Percentiles rank a stretch among this genome's conserved stretches.
phyloP scores from a whole-genome alignment of 2,113 vertebrate genomes.

The Zootoca vivipara region DNA sequence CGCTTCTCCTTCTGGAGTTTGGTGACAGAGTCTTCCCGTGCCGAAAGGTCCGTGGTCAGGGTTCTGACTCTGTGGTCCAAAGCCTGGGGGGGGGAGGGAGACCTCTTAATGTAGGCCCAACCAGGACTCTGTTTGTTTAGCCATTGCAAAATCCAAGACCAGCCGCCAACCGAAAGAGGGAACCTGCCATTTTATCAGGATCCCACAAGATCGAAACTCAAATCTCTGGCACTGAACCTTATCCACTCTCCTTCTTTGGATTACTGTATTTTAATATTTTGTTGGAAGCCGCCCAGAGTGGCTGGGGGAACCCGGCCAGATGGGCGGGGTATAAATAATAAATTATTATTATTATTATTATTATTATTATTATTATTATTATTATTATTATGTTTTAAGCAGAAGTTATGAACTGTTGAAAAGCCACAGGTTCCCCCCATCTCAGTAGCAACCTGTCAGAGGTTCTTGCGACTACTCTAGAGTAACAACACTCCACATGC shows the following conservation, averaged over 20 bases:
- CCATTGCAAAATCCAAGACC: neutral
- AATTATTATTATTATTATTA: too few relatives aligned
- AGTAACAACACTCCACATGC: too few relatives aligned
- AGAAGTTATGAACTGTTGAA: too few relatives aligned
- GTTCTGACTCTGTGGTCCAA: slow-evolving; percentile 56
- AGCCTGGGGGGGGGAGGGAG: slow-evolving; percentile 48
- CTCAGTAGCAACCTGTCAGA: neutral
- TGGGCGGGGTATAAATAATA: too few relatives aligned
- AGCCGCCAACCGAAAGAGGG: neutral
- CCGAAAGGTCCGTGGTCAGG: slow-evolving; percentile 55
- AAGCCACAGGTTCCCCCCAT: neutral
- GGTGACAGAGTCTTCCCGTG: slow-evolving; percentile 55
- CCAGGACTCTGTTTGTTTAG: neutral
- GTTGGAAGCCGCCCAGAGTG: too few relatives aligned
- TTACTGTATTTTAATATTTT: too few relatives aligned
- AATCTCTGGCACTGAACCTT: too few relatives aligned
- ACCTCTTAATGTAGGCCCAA: neutral
- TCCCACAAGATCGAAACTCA: neutral
- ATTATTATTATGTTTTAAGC: too few relatives aligned
- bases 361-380: too few relatives aligned
- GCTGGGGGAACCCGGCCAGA: too few relatives aligned
- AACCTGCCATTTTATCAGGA: neutral
- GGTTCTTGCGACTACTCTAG: too few relatives aligned
- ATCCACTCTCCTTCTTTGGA: too few relatives aligned
- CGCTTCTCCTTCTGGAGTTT: slow-evolving; percentile 69